Evolutionary conservation across 2,888 invertebrate genomes (phyloP), one percentile per base, ranked within the genome.

Genomic region (Elegia similella): DNA sequence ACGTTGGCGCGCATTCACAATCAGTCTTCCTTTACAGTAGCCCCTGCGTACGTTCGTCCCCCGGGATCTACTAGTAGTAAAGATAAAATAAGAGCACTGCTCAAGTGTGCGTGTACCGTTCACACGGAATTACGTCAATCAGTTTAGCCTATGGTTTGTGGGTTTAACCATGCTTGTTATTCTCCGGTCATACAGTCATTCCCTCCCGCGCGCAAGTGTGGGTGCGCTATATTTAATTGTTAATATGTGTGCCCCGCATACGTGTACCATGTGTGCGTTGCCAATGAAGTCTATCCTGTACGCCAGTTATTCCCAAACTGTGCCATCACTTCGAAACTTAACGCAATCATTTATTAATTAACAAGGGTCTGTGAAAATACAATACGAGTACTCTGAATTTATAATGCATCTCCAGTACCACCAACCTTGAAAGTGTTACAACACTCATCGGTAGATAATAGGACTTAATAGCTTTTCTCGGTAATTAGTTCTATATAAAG

Each of bases 151-250:
- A n/a, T n/a, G n/a, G n/a, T n/a, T n/a, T n/a, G n/a, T n/a, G n/a
- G n/a, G n/a, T n/a, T n/a, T 70, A 79, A 82, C 80, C 73, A 74
- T 73, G 72, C 73, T 82, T 75, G 80, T 80, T 80, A 82, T 80
- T 80, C 81, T 82, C 68, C 73, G 77, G 83, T 73, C 81, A 77
- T 79, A 79, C 75, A 79, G 76, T 80, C 78, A 78, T 79, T 82
- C 83, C 83, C 83, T 78, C 72, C 72, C 62, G 23, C 63, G 46
- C 62, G 58, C 58, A 55, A 77, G 88, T 86, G 80, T 80, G 85
- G 17, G 86, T 84, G 86, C 66, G 78, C 87, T 89, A 90, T 88
- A 89, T 88, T 86, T 88, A 86, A 85, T 83, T 82, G 77, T 76
- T 78, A 70, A 70, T 81, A 78, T 80, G 82, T 84, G 86, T 80